Evolutionary conservation across 2,113 vertebrate genomes (phyloP).

Genomic region (Indri indri): DNA sequence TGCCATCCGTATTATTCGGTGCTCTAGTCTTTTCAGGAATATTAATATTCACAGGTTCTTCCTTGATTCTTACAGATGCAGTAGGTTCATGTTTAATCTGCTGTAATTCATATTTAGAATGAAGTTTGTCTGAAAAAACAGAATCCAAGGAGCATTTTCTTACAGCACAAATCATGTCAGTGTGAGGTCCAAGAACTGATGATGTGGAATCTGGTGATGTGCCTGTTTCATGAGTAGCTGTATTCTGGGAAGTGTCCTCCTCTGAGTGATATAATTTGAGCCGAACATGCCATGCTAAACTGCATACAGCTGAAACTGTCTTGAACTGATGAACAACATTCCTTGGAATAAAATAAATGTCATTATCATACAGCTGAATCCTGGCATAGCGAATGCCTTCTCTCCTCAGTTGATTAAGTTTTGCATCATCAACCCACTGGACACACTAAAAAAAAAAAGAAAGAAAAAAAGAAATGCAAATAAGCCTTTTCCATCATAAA

Average conservation of each 20-base stretch:
- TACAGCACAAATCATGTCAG: conserved; percentile 73
- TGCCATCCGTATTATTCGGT: conserved; percentile 77
- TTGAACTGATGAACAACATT: conserved; percentile 99
- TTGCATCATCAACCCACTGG: conserved; percentile 98
- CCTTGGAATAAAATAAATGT: conserved; percentile 98
- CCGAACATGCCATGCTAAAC: conserved; percentile 97
- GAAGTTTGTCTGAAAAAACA: conserved; percentile 81
- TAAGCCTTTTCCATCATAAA: conserved; percentile 46
- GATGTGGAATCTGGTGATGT: conserved; percentile 77
- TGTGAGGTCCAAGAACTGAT: conserved; percentile 81
- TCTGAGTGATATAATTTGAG: conserved; percentile 91
- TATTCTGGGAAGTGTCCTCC: conserved; percentile 78
- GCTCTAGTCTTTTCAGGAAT: conserved; percentile 84
- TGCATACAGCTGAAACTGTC: conserved; percentile 97
- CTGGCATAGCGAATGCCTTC: conserved; percentile 98
- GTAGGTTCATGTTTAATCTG: conserved; percentile 84
- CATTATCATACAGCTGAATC: conserved; percentile 95
- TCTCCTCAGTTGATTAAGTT: conserved; percentile 97
- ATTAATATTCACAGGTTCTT: conserved; percentile 79
- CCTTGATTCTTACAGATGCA: conserved; percentile 78
- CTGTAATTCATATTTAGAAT: conserved; percentile 79
- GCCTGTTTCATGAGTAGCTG: conserved; percentile 78
- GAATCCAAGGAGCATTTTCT: conserved; percentile 82
- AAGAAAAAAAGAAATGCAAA: background rate
- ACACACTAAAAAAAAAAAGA: conserved; percentile 88